Evolutionary conservation across 1,140 invertebrate genomes (phyloP).

Genomic region (Carcinoscorpius rotundicauda): DNA sequence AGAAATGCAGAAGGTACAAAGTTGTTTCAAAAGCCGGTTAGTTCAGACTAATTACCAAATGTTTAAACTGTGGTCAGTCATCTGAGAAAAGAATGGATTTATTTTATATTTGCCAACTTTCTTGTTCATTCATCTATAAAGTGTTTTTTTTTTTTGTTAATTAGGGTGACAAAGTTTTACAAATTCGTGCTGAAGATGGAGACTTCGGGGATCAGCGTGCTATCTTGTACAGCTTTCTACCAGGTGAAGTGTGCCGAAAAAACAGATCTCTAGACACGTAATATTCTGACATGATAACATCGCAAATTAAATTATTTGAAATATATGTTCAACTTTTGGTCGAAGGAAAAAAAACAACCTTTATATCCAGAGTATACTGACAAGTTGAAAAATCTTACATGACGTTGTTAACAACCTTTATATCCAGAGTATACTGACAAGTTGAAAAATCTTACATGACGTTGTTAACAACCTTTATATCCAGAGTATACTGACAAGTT

Average conservation of each 20-base stretch:
- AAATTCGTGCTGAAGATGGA: conserved; percentile 74
- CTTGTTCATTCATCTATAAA: background rate
- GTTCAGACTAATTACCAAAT: no score
- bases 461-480: conserved; percentile 8
- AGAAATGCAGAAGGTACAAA: no score
- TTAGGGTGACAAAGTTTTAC: conserved; percentile 48
- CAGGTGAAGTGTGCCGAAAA: conserved; percentile 41
- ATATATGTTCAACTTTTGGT: conserved; percentile 1
- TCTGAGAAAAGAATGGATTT: no score
- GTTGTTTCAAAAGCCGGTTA: no score
- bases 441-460: conserved; percentile 10
- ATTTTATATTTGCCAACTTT: no score
- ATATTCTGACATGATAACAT: conserved; percentile 47
- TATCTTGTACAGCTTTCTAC: conserved; percentile 65
- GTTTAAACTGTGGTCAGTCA: no score
- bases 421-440: conserved; percentile 10
- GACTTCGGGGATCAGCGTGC: conserved; percentile 68
- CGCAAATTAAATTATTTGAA: background rate
- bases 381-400: conserved; percentile 10
- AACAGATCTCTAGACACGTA: no score
- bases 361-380: conserved; percentile 10
- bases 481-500: conserved; percentile 7
- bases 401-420: conserved; percentile 7
- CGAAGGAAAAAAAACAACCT: conserved; percentile 3
- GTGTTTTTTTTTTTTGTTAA: background rate